Evolutionary conservation across 2,113 vertebrate genomes (phyloP), one percentile per base, ranked within the genome.

Genomic region (Thymallus thymallus): DNA sequence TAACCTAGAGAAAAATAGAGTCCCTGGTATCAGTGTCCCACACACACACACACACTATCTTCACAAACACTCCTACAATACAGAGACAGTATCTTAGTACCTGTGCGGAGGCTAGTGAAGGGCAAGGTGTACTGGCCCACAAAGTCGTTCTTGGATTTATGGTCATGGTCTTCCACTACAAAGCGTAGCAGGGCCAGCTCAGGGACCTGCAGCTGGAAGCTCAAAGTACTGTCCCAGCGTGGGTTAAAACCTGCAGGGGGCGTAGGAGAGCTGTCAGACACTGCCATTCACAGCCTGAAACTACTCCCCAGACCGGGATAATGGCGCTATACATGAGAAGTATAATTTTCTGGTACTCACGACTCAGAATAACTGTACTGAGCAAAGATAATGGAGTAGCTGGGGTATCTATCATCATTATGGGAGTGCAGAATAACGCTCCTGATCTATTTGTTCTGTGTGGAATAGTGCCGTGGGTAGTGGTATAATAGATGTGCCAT

Each of bases 111-210:
- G 84, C 96, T 97, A 73, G 76, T 88, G 82, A 99, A 91, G 1
- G 97, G 98, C 77, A 98, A 76, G 0, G 95, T 96, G 76, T 94
- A 97, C 86, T 99, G 98, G 32, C 95, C 98, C 86, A 97, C 95
- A 56, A 99, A 99, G 87, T 98, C 97, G 0, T 99, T 98, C 79
- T 91, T 93, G 76, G 94, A 92, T 0, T 93, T 92, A 82, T 92
- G 89, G 69, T 98, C 96, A 0, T 99, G 94, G 77, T 98, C 97
- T 82, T 98, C 96, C 55, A 98, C 96, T 64, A 98, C 89, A 3
- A 99, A 99, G 6, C 96, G 95, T 75, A 99, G 93, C 83, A 99
- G 88, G 0, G 92, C 97, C 89, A 98, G 90, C 60, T 98, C 96
- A 0, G 97, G 97, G 16, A 75, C 94, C 77, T 91, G 88, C 76